Percentiles rank a stretch among this genome's conserved stretches.
These are phyloP conservation scores for Cherax destructor DNA, from an alignment of 1,140 invertebrate genomes.

Conservation along the genomic window DNA sequence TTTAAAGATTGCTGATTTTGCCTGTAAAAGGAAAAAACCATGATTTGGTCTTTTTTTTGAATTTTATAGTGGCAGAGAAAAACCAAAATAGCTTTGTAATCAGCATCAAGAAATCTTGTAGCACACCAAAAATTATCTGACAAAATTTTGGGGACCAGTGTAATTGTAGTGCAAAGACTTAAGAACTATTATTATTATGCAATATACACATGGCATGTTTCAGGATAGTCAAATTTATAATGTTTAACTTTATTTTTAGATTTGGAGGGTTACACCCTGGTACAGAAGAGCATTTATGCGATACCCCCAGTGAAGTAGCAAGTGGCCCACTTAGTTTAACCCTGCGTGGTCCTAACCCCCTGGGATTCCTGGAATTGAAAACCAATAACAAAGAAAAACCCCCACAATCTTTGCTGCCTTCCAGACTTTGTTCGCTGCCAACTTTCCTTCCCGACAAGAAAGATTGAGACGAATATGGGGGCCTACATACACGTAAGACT, in stretches of 20 bases:
- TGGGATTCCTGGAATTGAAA: conserved; percentile 85
- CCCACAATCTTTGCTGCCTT: conserved; percentile 96
- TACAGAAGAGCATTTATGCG: conserved; percentile 72
- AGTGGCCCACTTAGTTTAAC: conserved; percentile 81
- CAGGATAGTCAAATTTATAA: not conserved
- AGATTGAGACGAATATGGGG: conserved; percentile 94
- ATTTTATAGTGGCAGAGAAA: no score
- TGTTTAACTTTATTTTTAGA: conserved; percentile 78
- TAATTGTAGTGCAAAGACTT: no score
- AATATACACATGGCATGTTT: no score
- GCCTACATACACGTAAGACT: conserved; percentile 84
- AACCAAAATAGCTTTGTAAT: no score
- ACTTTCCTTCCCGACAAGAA: conserved; percentile 85
- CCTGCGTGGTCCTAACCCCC: conserved; percentile 85
- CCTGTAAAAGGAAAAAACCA: no score
- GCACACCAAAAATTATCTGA: no score
- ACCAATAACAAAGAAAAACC: conserved; percentile 82
- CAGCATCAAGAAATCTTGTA: no score
- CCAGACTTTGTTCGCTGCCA: conserved; percentile 80
- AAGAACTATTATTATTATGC: no score
- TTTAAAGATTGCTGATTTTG: no score
- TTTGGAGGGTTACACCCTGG: conserved; percentile 92
- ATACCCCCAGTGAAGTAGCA: conserved; percentile 49
- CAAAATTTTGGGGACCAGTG: no score
- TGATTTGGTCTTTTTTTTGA: no score